Evolutionary conservation across 2,113 vertebrate genomes (phyloP).

Genomic region (Haliaeetus leucogaster): DNA sequence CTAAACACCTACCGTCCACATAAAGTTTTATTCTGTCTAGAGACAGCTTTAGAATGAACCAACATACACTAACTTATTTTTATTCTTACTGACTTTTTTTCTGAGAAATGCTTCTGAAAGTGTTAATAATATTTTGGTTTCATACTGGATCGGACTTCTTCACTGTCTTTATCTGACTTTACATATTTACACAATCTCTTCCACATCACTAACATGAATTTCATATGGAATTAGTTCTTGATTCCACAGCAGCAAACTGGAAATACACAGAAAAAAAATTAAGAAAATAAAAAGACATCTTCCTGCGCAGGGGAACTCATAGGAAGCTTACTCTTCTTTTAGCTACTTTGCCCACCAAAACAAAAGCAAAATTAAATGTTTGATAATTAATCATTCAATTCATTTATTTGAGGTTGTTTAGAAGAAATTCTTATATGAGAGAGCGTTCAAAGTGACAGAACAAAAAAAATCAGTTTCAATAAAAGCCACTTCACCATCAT

Average conservation of each 20-base stretch:
- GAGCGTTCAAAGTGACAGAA: neutral
- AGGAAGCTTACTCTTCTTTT: constrained; percentile 5
- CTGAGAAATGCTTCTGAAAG: neutral
- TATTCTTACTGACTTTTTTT: neutral
- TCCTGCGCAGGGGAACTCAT: neutral
- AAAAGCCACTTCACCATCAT: neutral
- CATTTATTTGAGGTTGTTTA: constrained; percentile 21
- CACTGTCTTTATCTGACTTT: neutral
- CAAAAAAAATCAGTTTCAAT: neutral
- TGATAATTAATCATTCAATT: neutral
- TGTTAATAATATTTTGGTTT: neutral
- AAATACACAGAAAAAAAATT: neutral
- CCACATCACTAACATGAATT: neutral
- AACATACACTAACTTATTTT: neutral
- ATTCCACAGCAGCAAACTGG: neutral
- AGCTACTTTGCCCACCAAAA: constrained; percentile 20
- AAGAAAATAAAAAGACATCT: neutral
- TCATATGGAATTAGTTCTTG: neutral
- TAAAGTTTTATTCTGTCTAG: neutral
- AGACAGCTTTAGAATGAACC: neutral
- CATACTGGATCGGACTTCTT: neutral
- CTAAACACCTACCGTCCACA: neutral
- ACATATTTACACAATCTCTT: neutral
- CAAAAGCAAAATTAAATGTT: constrained; percentile 18
- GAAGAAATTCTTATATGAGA: neutral